A percentile compares a stretch with the other conserved stretches of the same genome.
These are phyloP conservation scores for Polymixis flavicincta DNA, from an alignment of 2,888 invertebrate species.

Conservation along the genomic window DNA sequence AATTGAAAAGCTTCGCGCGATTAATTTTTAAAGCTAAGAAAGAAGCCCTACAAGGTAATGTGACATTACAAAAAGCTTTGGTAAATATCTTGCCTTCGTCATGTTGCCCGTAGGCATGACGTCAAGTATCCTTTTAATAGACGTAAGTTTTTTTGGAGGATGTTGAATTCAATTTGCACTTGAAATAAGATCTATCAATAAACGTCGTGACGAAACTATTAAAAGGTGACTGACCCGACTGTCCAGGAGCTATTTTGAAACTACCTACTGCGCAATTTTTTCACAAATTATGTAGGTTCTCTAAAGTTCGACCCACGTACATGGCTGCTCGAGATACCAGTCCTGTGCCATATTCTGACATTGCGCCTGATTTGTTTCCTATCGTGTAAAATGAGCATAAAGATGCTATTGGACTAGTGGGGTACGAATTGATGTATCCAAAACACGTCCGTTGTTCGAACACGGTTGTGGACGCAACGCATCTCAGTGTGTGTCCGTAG, in stretches of 20 bases:
- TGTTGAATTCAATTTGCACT: slow-evolving; percentile 25
- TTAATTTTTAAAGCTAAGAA: neutral
- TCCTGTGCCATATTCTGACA: slow-evolving; percentile 22
- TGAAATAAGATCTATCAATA: slow-evolving; percentile 26
- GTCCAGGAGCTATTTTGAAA: slow-evolving; percentile 14
- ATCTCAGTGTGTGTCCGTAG: slow-evolving; percentile 82
- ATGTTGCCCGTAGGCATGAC: neutral
- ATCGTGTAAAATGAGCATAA: slow-evolving; percentile 57
- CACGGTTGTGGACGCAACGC: slow-evolving; percentile 69
- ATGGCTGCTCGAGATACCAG: neutral
- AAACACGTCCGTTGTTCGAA: slow-evolving; percentile 80
- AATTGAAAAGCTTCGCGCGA: slow-evolving; percentile 24
- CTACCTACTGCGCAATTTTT: neutral
- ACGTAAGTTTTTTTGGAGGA: slow-evolving; percentile 1
- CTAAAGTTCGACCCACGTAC: neutral
- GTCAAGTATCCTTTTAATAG: slow-evolving; percentile 1
- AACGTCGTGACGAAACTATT: slow-evolving; percentile 12
- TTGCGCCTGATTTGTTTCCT: slow-evolving; percentile 53
- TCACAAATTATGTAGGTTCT: neutral
- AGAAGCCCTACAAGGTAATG: neutral
- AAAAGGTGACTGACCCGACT: slow-evolving; percentile 43
- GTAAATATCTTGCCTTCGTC: neutral
- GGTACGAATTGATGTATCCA: slow-evolving; percentile 78
- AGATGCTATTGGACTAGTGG: slow-evolving; percentile 76
- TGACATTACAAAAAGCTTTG: neutral